Evolutionary conservation across 2,113 vertebrate species (phyloP).

Genomic region (Apodemus speciosus): DNA sequence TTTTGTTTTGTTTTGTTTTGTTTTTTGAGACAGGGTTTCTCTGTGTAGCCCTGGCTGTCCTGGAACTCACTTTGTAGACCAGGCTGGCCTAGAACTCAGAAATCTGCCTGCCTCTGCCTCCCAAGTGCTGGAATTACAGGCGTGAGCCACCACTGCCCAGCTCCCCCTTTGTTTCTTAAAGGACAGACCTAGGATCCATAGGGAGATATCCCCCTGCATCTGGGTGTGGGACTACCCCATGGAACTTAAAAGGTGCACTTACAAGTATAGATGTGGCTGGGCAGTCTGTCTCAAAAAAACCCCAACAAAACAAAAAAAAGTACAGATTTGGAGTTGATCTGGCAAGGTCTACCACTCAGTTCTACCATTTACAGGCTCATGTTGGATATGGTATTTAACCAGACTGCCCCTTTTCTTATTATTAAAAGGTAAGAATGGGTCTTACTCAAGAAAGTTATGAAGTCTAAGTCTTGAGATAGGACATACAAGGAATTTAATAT

Average conservation of each 20-base stretch:
- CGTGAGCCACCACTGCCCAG: no score
- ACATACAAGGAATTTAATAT: background rate
- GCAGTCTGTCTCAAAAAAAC: no score
- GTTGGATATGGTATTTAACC: background rate
- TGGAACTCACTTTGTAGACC: no score
- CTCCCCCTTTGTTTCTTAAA: constrained; percentile 37
- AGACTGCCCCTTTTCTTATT: constrained; percentile 34
- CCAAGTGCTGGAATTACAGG: no score
- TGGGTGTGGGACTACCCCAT: background rate
- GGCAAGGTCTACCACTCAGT: constrained; percentile 12
- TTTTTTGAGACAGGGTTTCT: no score
- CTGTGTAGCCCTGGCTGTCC: no score
- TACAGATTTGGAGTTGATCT: constrained; percentile 41
- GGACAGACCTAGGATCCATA: background rate
- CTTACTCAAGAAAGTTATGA: background rate
- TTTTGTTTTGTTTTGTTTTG: no score
- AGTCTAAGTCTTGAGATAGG: constrained; percentile 21
- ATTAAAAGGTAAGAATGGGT: constrained; percentile 29
- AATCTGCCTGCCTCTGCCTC: no score
- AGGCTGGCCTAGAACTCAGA: no score
- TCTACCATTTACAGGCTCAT: background rate
- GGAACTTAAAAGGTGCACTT: constrained; percentile 14
- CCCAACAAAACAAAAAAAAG: background rate
- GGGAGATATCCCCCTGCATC: background rate
- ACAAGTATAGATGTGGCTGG: constrained; percentile 27